phyloP scores from a whole-genome alignment of 1,140 invertebrate species.

The Zaprionus taronus region DNA sequence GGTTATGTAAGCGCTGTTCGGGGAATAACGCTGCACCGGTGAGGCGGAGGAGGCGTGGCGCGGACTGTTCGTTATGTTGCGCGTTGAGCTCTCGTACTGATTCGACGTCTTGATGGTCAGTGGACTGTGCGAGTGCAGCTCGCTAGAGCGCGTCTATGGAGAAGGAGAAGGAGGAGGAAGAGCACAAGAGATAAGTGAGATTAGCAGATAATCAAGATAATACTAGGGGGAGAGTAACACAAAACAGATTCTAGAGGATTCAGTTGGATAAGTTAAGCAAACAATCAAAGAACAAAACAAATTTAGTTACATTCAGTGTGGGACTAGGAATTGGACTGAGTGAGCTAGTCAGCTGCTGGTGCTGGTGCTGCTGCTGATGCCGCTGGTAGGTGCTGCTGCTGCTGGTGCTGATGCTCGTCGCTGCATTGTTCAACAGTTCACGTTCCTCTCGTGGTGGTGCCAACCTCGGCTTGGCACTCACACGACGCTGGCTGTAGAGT shows the following conservation, averaged over 20 bases:
- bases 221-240: background rate
- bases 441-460: constrained; percentile 78
- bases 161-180: background rate
- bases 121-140: constrained; percentile 78
- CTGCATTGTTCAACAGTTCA: constrained; percentile 31
- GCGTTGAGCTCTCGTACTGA: constrained; percentile 70
- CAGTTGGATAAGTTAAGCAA: constrained; percentile 33
- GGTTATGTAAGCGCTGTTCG: constrained; percentile 76
- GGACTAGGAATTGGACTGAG: constrained; percentile 79
- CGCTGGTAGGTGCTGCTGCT: constrained; percentile 49
- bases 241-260: constrained; percentile 13
- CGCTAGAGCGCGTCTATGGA: constrained; percentile 78
- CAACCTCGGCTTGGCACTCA: constrained; percentile 64
- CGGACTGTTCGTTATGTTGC: constrained; percentile 74
- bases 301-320: constrained; percentile 84
- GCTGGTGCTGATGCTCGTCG: constrained; percentile 49
- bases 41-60: constrained; percentile 76
- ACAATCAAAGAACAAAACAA: constrained; percentile 46
- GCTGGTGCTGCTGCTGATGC: constrained; percentile 61
- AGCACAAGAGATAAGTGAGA: background rate
- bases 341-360: constrained; percentile 67
- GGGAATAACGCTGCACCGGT: constrained; percentile 77
- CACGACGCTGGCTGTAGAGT: constrained; percentile 65
- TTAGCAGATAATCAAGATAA: constrained; percentile 8
- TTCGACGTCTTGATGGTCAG: constrained; percentile 82